Evolutionary conservation across 2,888 invertebrate genomes (phyloP), one percentile per base, ranked within the genome.

Genomic region (Melipona beecheii): DNA sequence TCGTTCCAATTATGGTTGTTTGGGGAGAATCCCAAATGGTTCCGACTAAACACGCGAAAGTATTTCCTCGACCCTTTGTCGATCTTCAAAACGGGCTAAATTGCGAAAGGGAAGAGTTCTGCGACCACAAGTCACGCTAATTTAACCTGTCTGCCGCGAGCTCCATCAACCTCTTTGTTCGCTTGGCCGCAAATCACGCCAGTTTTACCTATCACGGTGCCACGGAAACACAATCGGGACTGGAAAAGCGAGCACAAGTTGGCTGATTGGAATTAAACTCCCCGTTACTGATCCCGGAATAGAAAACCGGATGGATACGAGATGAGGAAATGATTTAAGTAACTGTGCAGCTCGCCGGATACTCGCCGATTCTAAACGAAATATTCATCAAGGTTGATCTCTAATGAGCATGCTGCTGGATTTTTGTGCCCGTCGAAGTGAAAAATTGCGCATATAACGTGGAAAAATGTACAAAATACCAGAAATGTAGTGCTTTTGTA

Each of bases 81-180:
- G 64, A n/a, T 52, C 36, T 62, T 17, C n/a, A 54, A 77, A 54
- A 31, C 54, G 19, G 43, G 54, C 17, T 73, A 64, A 77, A 27
- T n/a, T 13, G 36, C 54, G 13, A 64, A 64, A 9, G 62, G 64
- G 64, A 54, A 77, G 62, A 77, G 43, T 54, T 27, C 73, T 64
- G 43, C 17, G 73, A 64, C 77, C 52, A 27, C 73, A 78, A 78
- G 64, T 73, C 73, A 78, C 56, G 74, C 64, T 54, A 74, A 78
- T 78, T 78, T 78, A 73, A 74, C 64, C 43, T 73, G 74, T 65
- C 72, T 43, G 24, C 60, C 31, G 50, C 75, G 69, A 70, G 27
- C 50, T 60, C 50, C 50, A 50, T 73, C 64, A 56, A 56, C 49
- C 31, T 64, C 74, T 56, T 78, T 62, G 64, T 73, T 62, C 54